A percentile compares a stretch with the other conserved stretches of the same genome.
These are phyloP conservation scores for Orthosia cruda DNA, from an alignment of 2,888 invertebrate species.

Conservation along the genomic window DNA sequence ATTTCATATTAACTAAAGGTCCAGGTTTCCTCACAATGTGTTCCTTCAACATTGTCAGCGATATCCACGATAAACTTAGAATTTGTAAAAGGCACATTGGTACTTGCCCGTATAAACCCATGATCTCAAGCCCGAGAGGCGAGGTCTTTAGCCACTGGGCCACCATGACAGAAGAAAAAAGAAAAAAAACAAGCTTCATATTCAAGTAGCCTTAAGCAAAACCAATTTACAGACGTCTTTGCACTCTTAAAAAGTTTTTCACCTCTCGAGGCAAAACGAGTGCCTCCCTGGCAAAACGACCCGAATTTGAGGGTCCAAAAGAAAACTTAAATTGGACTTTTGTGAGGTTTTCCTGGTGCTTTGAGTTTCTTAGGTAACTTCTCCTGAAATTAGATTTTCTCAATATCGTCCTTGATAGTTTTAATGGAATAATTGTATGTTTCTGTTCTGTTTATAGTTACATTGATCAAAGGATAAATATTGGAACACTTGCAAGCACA, in stretches of 20 bases:
- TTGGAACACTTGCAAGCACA: neutral
- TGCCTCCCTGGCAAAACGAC: constrained; percentile 68
- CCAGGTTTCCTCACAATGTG: too few species aligned
- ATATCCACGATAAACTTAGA: too few species aligned
- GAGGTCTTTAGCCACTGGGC: too few species aligned
- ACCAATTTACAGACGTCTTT: constrained; percentile 57
- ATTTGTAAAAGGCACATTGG: too few species aligned
- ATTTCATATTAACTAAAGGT: too few species aligned
- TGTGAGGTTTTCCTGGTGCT: constrained; percentile 73
- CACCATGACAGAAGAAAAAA: neutral
- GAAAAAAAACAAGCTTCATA: constrained; percentile 18
- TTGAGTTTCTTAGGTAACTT: constrained; percentile 74
- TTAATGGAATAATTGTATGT: constrained; percentile 73
- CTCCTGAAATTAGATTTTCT: constrained; percentile 75
- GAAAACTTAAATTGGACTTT: constrained; percentile 84
- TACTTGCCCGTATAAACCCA: too few species aligned
- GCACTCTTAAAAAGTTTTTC: constrained; percentile 50
- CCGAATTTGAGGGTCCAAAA: constrained; percentile 78
- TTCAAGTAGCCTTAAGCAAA: constrained; percentile 25
- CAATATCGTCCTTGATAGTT: constrained; percentile 71
- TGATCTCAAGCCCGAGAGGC: too few species aligned
- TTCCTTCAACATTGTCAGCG: too few species aligned
- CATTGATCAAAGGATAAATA: neutral
- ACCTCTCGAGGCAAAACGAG: constrained; percentile 54
- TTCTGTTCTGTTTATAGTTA: constrained; percentile 12